phyloP scores from a whole-genome alignment of 2,797 vertebrate genomes.

The Acrocephalus scirpaceus region DNA sequence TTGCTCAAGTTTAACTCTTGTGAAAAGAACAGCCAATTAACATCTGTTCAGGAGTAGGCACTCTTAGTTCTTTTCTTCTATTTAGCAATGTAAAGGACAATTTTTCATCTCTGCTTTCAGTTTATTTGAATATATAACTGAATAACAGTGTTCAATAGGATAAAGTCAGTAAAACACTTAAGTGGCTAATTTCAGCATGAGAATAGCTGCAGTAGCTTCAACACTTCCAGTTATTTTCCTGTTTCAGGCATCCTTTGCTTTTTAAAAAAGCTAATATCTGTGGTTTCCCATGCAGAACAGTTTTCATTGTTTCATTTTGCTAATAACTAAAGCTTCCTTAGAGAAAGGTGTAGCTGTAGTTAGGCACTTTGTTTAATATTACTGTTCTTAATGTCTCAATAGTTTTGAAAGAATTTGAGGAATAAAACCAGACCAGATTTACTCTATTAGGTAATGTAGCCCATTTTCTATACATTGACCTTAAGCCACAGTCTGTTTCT shows the following conservation, averaged over 20 bases:
- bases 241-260: neutral
- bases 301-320: neutral
- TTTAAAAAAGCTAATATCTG: neutral
- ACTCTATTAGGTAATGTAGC: neutral
- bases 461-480: neutral
- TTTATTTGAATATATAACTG: neutral
- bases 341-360: neutral
- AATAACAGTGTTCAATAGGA: neutral
- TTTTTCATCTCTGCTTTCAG: neutral
- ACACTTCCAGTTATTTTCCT: neutral
- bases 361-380: neutral
- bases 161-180: neutral
- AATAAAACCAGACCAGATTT: neutral
- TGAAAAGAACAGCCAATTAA: constrained; percentile 43
- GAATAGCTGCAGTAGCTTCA: neutral
- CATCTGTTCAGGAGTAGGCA: neutral
- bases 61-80: neutral
- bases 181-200: neutral
- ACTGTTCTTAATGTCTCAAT: neutral
- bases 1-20: constrained; percentile 15
- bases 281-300: neutral
- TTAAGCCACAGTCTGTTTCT: neutral
- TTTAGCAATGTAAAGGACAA: neutral
- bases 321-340: neutral
- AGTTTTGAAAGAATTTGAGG: neutral